phyloP scores from a whole-genome alignment of 1,140 invertebrate genomes.

The Macrosteles quadrilineatus region DNA sequence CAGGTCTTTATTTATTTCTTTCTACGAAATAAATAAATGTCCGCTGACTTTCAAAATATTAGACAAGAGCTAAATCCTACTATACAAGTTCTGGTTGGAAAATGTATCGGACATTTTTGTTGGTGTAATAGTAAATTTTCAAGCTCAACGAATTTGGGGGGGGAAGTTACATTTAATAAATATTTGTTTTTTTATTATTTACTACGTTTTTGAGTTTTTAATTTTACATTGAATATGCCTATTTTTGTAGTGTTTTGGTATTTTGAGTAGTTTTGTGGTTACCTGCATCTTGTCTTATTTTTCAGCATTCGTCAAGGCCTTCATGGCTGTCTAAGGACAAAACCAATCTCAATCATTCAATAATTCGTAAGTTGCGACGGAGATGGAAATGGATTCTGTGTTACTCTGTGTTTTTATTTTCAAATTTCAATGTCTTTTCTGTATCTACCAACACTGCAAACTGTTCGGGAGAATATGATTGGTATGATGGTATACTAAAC shows the following conservation, averaged over 20 bases:
- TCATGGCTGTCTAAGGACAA: constrained; percentile 55
- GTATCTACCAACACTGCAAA: not conserved
- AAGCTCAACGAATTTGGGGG: too few relatives aligned
- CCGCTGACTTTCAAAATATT: too few relatives aligned
- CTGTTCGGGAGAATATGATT: constrained; percentile 22
- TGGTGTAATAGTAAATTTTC: too few relatives aligned
- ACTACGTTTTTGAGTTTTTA: too few relatives aligned
- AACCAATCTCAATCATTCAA: constrained; percentile 23
- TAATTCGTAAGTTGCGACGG: constrained; percentile 29
- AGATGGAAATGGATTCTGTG: constrained; percentile 18
- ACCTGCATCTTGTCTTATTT: constrained; percentile 47
- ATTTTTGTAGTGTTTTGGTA: constrained; percentile 14
- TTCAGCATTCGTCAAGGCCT: constrained; percentile 74
- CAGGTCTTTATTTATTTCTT: constrained; percentile 15
- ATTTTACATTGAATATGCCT: constrained; percentile 11
- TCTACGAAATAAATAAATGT: too few relatives aligned
- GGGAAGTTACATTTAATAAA: too few relatives aligned
- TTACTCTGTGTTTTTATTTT: constrained; percentile 24
- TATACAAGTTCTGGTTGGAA: too few relatives aligned
- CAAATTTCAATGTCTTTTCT: constrained; percentile 9
- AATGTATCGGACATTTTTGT: too few relatives aligned
- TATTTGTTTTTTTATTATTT: too few relatives aligned
- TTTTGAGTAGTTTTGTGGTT: constrained; percentile 28
- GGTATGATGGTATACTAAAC: too few relatives aligned
- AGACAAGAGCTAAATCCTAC: too few relatives aligned